phyloP scores from a whole-genome alignment of 2,113 vertebrate species.

The Alethe diademata region DNA sequence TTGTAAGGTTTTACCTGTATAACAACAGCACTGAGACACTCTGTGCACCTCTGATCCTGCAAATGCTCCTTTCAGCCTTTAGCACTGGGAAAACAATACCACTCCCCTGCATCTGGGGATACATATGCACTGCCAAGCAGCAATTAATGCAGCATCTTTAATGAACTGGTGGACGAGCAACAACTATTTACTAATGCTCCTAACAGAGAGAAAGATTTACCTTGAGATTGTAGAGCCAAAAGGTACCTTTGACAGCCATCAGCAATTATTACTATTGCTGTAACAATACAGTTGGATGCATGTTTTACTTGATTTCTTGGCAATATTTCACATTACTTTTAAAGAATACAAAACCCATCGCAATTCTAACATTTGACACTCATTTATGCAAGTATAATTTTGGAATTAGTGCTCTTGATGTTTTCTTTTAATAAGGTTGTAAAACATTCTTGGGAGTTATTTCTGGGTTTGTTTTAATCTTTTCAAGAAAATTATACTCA shows the following conservation, averaged over 20 bases:
- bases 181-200: not conserved
- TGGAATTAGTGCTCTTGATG: not conserved
- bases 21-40: not conserved
- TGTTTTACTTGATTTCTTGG: not conserved
- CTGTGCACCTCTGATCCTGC: not conserved
- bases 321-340: not conserved
- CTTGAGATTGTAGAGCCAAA: not conserved
- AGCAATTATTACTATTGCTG: not conserved
- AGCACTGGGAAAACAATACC: not conserved
- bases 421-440: slow-evolving; percentile 19
- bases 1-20: not conserved
- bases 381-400: not conserved
- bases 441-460: not conserved
- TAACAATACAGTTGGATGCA: not conserved
- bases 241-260: not conserved
- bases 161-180: not conserved
- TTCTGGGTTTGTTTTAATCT: not conserved
- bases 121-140: not conserved
- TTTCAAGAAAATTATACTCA: slow-evolving; percentile 4
- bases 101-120: too few relatives aligned
- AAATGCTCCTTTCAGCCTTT: not conserved
- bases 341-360: not conserved
- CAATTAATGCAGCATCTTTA: not conserved
- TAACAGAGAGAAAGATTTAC: not conserved
- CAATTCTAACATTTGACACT: not conserved